Base-by-base conservation (phyloP, 2,888 invertebrate species). In the Erebia ligea region DNA sequence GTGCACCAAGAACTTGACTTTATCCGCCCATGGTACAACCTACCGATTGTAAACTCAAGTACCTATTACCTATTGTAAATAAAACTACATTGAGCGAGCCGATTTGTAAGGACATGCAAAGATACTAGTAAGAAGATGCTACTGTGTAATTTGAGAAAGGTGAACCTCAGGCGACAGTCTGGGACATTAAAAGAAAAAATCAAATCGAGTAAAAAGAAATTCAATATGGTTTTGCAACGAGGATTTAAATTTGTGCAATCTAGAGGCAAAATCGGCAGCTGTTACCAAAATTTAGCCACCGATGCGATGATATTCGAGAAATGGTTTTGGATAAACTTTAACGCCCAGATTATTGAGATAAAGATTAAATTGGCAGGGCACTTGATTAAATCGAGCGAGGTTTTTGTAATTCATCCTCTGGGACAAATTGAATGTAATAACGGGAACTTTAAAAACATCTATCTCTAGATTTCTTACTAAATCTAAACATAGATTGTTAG, bases 191-290 rank as follows among this genome's bases (percentile, higher is more conserved):
- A 87, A 88, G 91, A 91, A 89, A 85, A 76, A 81, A 79, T 84
- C 86, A 88, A 87, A 89, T 90, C 88, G 89, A 90, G 85, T 88
- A 89, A 81, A 82, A 87, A 86, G 92, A 91, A 92, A 92, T 85
- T 85, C 88, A 90, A 93, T 93, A 93, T 87, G 82, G 82, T 79
- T 86, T 82, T 87, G 91, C 86, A 88, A 84, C 81, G 84, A 78
- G 84, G 90, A 92, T 92, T 90, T 91, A 90, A 90, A 90, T 91
- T 92, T 92, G 89, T 87, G 87, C 89, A 92, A 91, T 90, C 89
- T 87, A 80, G 78, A 86, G 83, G 82, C 82, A 80, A 78, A 82
- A 88, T 88, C 88, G 85, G 84, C 92, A 92, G 92, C 89, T 92
- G 92, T 83, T 90, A 78, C 84, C 87, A 84, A 83, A 88, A 86